These are phyloP conservation scores for Neodiprion fabricii DNA, from an alignment of 1,140 invertebrate genomes.

Conservation along the genomic window DNA sequence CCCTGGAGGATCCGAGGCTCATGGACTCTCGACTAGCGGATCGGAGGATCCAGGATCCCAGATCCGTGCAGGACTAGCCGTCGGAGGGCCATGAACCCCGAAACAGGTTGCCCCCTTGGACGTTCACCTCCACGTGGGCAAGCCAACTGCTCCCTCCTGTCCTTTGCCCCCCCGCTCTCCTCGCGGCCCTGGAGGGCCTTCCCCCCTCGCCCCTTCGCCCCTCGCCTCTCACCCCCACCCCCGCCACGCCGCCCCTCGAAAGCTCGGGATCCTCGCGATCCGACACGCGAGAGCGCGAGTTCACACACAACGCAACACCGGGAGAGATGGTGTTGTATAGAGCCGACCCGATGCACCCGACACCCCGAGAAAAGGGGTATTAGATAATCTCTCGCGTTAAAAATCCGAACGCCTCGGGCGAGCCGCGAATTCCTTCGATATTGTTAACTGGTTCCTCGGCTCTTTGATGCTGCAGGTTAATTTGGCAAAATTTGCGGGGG, in stretches of 20 bases:
- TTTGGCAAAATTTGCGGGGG: slow-evolving; percentile 23
- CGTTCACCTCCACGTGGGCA: slow-evolving; percentile 51
- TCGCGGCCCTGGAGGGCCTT: background rate
- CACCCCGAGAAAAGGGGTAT: slow-evolving; percentile 25
- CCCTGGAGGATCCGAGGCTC: background rate
- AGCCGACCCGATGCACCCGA: no score
- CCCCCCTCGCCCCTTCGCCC: slow-evolving; percentile 42
- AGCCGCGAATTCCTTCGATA: slow-evolving; percentile 22
- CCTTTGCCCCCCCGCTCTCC: background rate
- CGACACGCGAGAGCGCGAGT: background rate
- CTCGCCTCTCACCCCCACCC: slow-evolving; percentile 26
- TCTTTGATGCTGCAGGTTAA: slow-evolving; percentile 8
- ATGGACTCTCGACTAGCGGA: background rate
- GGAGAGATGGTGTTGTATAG: background rate
- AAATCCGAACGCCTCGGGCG: slow-evolving; percentile 32
- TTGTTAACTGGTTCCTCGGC: background rate
- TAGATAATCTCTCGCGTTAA: slow-evolving; percentile 50
- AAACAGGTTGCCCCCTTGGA: slow-evolving; percentile 63
- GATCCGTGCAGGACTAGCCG: slow-evolving; percentile 51
- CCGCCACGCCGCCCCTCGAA: slow-evolving; percentile 31
- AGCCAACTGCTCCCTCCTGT: background rate
- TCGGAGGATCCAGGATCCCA: slow-evolving; percentile 34
- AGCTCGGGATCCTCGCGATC: slow-evolving; percentile 36
- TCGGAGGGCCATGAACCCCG: slow-evolving; percentile 62
- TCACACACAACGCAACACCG: background rate